Evolutionary conservation across 1,140 invertebrate species (phyloP), one percentile per base, ranked within the genome.

Genomic region (Dendroctonus valens): DNA sequence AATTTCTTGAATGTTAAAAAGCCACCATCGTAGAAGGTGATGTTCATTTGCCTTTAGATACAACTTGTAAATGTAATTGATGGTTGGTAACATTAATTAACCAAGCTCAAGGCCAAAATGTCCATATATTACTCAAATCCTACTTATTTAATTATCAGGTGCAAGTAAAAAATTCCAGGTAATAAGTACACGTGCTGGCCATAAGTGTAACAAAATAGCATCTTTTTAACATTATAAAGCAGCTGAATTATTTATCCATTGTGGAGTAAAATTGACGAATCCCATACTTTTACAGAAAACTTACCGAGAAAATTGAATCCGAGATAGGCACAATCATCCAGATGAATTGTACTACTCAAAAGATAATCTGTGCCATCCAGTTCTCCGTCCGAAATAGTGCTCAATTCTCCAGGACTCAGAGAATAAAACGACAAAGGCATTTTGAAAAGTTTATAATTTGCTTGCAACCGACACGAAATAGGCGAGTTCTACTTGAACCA

Each of bases 281-380:
- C 44, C 12, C 44, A 46, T 11, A 11, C 12, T 46, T 4, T 4
- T 46, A 11, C 1, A 11, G 44, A 59, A 12, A 8, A 82, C 82
- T 82, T 69, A 84, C 83, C 82, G 5, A 85, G 77, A 68, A 84
- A 81, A 67, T 69, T 71, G 39, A 68, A 71, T 73, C 83, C 82
- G 63, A 85, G 80, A 77, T 83, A 83, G 37, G n/a, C 44, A 69
- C 79, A 81, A 63, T 85, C 83, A 59, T 85, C 83, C 41, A 84
- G 68, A 67, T 82, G 77, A 72, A 84, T 84, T 5, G 82, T 84
- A 51, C 82, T 83, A 53, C 83, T 84, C n/a, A 84, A 79, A 52
- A 85, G 78, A 75, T 83, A 85, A 72, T 84, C 84, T 0, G 82
- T 81, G 60, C 83, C 83, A 74, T 85, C 84, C 71, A 85, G 74